phyloP scores from a whole-genome alignment of 1,140 invertebrate species.

The Chymomyza costata region DNA sequence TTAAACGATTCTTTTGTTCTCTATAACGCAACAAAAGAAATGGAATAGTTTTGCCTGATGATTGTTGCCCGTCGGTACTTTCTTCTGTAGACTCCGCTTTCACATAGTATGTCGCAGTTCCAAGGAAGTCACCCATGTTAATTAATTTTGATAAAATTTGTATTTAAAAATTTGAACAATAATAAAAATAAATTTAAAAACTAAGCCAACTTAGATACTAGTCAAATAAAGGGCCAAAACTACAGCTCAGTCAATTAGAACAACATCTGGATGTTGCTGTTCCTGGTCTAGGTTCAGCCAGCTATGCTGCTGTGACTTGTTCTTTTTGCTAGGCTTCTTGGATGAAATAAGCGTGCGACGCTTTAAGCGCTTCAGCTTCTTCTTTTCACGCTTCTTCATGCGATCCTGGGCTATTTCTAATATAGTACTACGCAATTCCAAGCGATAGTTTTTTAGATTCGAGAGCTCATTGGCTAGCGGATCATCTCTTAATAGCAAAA shows the following conservation, averaged over 20 bases:
- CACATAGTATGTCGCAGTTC: too few species aligned
- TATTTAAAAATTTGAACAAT: not conserved
- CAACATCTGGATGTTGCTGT: conserved; percentile 11
- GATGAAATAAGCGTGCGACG: conserved; percentile 55
- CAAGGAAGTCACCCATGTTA: too few species aligned
- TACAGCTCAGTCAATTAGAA: conserved; percentile 26
- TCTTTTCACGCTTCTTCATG: conserved; percentile 40
- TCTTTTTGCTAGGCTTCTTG: conserved; percentile 60
- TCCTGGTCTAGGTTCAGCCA: conserved; percentile 3
- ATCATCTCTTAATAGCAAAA: not conserved
- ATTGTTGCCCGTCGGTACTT: too few species aligned
- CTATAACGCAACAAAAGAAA: too few species aligned
- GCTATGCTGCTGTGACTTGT: conserved; percentile 19
- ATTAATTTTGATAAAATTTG: too few species aligned
- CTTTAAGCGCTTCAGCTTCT: conserved; percentile 50
- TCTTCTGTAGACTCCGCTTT: too few species aligned
- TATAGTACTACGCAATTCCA: conserved; percentile 38
- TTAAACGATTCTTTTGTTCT: too few species aligned
- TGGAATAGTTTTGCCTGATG: too few species aligned
- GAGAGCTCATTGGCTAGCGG: conserved; percentile 20
- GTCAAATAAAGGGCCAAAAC: too few species aligned
- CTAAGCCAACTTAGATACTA: too few species aligned
- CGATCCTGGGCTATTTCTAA: conserved; percentile 47
- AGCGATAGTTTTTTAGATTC: conserved; percentile 34
- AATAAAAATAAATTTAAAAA: not conserved